These are phyloP conservation scores for Porites divaricata DNA, from an alignment of 92 coral and sea anemone genomes.

Conservation along the genomic window DNA sequence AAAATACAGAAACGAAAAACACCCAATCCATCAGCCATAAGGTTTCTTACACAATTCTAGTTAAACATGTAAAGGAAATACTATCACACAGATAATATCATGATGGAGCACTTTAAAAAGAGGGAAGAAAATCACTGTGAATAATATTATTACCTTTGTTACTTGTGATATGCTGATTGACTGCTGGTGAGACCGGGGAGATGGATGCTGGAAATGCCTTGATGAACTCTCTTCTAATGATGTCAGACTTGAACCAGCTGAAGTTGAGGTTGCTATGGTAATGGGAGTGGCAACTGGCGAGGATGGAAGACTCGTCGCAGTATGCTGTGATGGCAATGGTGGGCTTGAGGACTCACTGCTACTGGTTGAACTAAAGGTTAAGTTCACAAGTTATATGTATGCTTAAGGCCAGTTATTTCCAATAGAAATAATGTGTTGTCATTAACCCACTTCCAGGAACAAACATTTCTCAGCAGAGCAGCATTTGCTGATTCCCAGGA, in stretches of 20 bases:
- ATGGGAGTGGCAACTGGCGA: slow-evolving; percentile 71
- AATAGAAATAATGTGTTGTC: too few relatives aligned
- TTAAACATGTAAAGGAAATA: too few relatives aligned
- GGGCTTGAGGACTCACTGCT: slow-evolving; percentile 55
- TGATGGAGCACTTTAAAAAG: not conserved
- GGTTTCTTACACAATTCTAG: too few relatives aligned
- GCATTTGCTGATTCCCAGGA: not conserved
- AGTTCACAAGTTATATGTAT: too few relatives aligned
- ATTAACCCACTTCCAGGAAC: not conserved
- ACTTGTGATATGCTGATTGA: slow-evolving; percentile 60
- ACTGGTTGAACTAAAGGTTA: slow-evolving; percentile 35
- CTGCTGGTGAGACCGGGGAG: slow-evolving; percentile 69
- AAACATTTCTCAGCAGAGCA: not conserved
- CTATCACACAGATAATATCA: too few relatives aligned
- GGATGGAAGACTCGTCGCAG: slow-evolving; percentile 64
- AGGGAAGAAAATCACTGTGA: not conserved
- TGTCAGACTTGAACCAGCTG: slow-evolving; percentile 78
- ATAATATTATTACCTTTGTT: slow-evolving; percentile 18
- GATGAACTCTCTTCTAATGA: slow-evolving; percentile 81
- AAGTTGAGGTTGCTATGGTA: slow-evolving; percentile 80
- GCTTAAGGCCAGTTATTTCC: too few relatives aligned
- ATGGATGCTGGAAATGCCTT: slow-evolving; percentile 85
- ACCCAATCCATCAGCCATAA: too few relatives aligned
- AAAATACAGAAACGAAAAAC: not conserved
- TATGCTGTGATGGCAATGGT: slow-evolving; percentile 52